Base-by-base conservation (phyloP, 2,797 vertebrate genomes). In the Buceros bicornis region DNA sequence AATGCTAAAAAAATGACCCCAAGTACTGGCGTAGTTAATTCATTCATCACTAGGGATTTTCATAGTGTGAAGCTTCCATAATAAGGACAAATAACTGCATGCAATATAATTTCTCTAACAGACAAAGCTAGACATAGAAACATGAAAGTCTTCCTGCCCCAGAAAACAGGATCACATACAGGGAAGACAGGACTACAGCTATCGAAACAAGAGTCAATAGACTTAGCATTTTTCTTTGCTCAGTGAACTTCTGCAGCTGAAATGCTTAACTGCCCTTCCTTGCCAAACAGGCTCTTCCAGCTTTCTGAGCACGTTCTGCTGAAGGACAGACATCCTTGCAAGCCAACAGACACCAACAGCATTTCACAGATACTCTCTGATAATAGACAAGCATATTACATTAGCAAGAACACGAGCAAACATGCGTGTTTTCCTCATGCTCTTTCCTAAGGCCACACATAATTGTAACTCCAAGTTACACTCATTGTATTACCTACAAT, bases 251-350 rank as follows among this genome's bases (percentile, higher is more conserved):
- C 24, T 48, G 73, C 50, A 89, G 57, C 15, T 78, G 25, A 61
- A 81, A 74, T 0, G 3, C 6, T 0, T 42, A 61, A 87, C 40
- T 76, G 61, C 54, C 45, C 22, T 48, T 84, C 73, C 66, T 77
- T 42, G 81, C 31, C 73, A 77, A 93, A 87, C 86, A 76, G 82
- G 90, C 70, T 95, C 64, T 70, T 90, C 66, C 83, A 82, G 58
- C 51, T 56, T 74, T 37, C 70, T 1, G 0, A 19, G 29, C 15
- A 2, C 1, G 37, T 51, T 71, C 53, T 20, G 54, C 20, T 3
- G 12, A 78, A 67, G 45, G 37, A 57, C 2, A 43, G 43, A 60
- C 1, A 18, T 33, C 47, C 47, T 50, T 11, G 33, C 9, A 19
- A 56, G 53, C 29, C 29, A 72, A 43, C 16, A 56, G 40, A 43